Percentiles rank a stretch among this genome's conserved stretches.
These are phyloP conservation scores for Anguilla marmorata DNA, from an alignment of 2,797 vertebrate species.

Conservation along the genomic window DNA sequence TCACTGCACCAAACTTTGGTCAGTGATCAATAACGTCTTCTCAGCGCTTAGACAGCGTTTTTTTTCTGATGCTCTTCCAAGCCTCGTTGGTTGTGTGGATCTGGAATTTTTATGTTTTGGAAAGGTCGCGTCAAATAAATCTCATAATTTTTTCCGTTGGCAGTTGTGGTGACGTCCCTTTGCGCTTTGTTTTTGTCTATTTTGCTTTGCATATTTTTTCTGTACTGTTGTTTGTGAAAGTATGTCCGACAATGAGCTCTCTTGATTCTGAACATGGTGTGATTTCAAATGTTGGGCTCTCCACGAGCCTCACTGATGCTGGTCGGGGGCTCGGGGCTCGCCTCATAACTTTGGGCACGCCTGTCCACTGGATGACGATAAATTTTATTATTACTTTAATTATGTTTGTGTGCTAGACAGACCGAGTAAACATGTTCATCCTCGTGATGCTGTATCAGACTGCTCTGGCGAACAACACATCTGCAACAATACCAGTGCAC, in stretches of 20 bases:
- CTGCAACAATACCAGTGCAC: background rate
- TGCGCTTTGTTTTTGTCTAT: background rate
- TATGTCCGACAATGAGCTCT: background rate
- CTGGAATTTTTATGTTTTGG: background rate
- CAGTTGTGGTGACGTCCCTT: background rate
- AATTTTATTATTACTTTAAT: constrained; percentile 58
- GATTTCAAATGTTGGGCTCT: background rate
- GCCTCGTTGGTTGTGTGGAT: background rate
- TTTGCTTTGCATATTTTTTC: background rate
- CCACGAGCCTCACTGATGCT: background rate
- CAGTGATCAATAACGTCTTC: constrained; percentile 20
- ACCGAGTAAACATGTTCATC: constrained; percentile 33
- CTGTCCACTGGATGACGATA: constrained; percentile 43
- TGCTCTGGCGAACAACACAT: background rate
- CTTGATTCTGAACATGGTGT: background rate
- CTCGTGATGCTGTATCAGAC: constrained; percentile 39
- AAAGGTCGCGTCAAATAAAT: background rate
- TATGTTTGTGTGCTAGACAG: constrained; percentile 51
- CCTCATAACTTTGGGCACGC: constrained; percentile 38
- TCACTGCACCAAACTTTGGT: constrained; percentile 23
- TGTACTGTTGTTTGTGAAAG: background rate
- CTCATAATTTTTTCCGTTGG: background rate
- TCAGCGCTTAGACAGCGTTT: background rate
- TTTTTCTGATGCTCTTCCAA: background rate
- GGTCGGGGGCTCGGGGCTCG: background rate